phyloP scores from a whole-genome alignment of 2,888 invertebrate genomes.

The Rhamnusium bicolor region DNA sequence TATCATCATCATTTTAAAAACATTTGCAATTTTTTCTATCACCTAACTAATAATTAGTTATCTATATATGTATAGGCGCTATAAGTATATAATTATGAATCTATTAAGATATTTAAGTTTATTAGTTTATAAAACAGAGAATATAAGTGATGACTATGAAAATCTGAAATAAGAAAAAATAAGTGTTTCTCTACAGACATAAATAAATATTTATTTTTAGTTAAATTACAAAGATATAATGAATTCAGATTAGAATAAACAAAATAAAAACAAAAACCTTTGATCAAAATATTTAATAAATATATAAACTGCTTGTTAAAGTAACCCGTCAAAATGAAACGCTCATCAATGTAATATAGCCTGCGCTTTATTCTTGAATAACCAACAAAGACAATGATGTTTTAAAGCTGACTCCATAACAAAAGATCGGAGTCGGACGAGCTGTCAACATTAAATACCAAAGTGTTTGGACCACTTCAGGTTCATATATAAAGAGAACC shows the following conservation, averaged over 20 bases:
- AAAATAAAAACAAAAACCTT: slow-evolving; percentile 47
- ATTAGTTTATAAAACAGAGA: not conserved
- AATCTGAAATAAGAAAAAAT: not conserved
- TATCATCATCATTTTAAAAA: not conserved
- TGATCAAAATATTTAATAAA: slow-evolving; percentile 57
- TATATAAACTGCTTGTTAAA: slow-evolving; percentile 57
- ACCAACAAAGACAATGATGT: slow-evolving; percentile 62
- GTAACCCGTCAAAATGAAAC: slow-evolving; percentile 52
- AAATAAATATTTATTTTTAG: slow-evolving; percentile 21
- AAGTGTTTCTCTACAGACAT: not conserved
- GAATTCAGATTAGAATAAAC: slow-evolving; percentile 43
- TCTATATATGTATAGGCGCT: not conserved
- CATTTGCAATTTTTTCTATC: not conserved
- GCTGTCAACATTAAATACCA: slow-evolving; percentile 61
- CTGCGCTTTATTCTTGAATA: slow-evolving; percentile 51
- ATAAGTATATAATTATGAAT: not conserved
- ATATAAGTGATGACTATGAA: too few relatives aligned
- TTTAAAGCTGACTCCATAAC: slow-evolving; percentile 61
- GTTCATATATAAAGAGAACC: slow-evolving; percentile 51
- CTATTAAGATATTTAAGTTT: not conserved
- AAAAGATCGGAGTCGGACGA: slow-evolving; percentile 50
- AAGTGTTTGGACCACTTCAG: slow-evolving; percentile 64
- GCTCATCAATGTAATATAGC: slow-evolving; percentile 54
- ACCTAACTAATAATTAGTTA: not conserved
- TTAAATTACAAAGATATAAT: slow-evolving; percentile 33